These are phyloP conservation scores for Drosophila punjabiensis DNA, from an alignment of 1,140 invertebrate species.

Conservation along the genomic window DNA sequence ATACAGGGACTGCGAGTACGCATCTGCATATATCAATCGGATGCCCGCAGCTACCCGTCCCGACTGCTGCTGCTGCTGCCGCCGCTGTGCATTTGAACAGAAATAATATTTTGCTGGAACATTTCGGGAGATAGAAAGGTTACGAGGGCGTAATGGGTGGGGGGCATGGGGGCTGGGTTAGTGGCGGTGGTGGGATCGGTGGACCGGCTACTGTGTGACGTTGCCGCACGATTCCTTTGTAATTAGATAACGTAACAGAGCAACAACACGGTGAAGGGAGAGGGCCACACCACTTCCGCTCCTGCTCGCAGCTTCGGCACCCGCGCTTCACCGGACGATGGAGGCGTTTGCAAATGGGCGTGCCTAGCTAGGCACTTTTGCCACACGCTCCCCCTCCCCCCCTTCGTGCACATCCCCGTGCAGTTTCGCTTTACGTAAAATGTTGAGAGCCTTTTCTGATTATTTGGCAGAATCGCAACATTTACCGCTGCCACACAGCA, in stretches of 20 bases:
- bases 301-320: slow-evolving; percentile 4
- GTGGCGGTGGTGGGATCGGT: slow-evolving; percentile 33
- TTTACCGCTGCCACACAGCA: slow-evolving; percentile 58
- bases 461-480: slow-evolving; percentile 79
- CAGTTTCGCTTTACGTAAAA: slow-evolving; percentile 69
- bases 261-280: slow-evolving; percentile 59
- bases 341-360: slow-evolving; percentile 33
- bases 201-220: slow-evolving; percentile 59
- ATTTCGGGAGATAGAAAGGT: slow-evolving; percentile 6
- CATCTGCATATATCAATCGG: slow-evolving; percentile 58
- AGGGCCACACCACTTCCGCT: slow-evolving; percentile 59
- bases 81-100: slow-evolving; percentile 58
- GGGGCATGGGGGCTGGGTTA: background rate
- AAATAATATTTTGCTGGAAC: slow-evolving; percentile 57
- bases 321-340: slow-evolving; percentile 6
- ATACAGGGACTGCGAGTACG: slow-evolving; percentile 21
- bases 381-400: background rate
- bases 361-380: slow-evolving; percentile 26
- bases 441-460: slow-evolving; percentile 76
- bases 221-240: slow-evolving; percentile 79
- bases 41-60: slow-evolving; percentile 37
- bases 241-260: slow-evolving; percentile 81
- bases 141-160: background rate
- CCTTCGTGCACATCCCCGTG: slow-evolving; percentile 17
- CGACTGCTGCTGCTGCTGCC: background rate